Percentiles rank a stretch among this genome's conserved stretches.
Evolutionary conservation across 2,888 invertebrate genomes (phyloP).

Genomic region (Perdita meconis): DNA sequence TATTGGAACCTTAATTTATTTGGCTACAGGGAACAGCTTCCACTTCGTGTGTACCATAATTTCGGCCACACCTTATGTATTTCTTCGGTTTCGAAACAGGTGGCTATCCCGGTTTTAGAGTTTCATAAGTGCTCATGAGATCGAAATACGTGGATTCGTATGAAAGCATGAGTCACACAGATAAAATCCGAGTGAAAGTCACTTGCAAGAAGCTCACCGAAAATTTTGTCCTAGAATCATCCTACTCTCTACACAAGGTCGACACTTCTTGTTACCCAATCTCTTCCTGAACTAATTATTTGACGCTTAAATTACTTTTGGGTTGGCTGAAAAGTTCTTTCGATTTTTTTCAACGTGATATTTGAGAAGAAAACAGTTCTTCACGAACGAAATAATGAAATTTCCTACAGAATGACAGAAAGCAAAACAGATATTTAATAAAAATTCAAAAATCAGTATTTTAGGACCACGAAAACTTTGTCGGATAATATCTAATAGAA

Average conservation of each 20-base stretch:
- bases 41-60: background rate
- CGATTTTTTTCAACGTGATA: too few species aligned
- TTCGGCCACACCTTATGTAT: slow-evolving; percentile 1
- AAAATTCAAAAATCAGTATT: too few species aligned
- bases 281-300: background rate
- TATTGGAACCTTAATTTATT: background rate
- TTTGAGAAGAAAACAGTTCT: too few species aligned
- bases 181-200: slow-evolving; percentile 1
- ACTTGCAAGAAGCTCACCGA: slow-evolving; percentile 1
- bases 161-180: slow-evolving; percentile 3
- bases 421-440: too few species aligned
- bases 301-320: too few species aligned
- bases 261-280: background rate
- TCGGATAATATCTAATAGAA: too few species aligned
- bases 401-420: too few species aligned
- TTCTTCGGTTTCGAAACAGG: slow-evolving; percentile 3
- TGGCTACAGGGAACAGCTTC: background rate
- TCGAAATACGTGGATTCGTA: slow-evolving; percentile 7
- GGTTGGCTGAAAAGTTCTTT: too few species aligned
- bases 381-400: too few species aligned
- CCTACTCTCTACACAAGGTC: background rate
- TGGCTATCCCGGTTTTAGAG: slow-evolving; percentile 7
- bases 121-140: slow-evolving; percentile 2
- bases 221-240: background rate
- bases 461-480: too few species aligned